Evolutionary conservation across 53 echinoderm and acorn worm genomes (phyloP), one percentile per base, ranked within the genome.

Genomic region (Stichopus horrens): DNA sequence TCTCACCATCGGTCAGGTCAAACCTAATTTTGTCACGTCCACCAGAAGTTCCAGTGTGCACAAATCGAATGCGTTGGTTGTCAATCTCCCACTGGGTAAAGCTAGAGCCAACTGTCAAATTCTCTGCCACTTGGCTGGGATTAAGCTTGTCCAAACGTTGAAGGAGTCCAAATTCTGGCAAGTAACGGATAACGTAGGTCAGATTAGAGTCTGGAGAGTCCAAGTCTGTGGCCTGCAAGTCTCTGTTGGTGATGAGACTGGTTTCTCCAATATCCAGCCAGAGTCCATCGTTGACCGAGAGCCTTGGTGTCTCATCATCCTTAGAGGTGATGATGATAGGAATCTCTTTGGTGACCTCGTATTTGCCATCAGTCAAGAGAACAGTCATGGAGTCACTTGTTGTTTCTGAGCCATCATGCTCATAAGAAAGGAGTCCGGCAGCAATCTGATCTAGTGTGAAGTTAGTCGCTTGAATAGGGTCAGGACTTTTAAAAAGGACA

Each of bases 21-120:
- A 99, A 99, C 79, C 96, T 99, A 89, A 99, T 99, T 58, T 96
- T 93, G 89, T 99, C 99, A 8, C 96, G 88, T 23, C 94, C 96
- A 76, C 96, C 99, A 58, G 81, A 89, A 9, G 80, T 89, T 52
- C 93, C 92, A 77, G 93, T 93, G 80, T 99, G 99, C 9, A 92
- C 88, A 76, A 93, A 99, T 57, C 91, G 90, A 90, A 99, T 99
- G 86, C 96, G 94, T 55, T 91, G 90, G 90, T 96, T 96, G 89
- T 99, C 99, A 83, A 99, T 88, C 81, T 99, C 94, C 96, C 96
- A 96, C 88, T 99, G 99, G 11, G 96, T 96, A 87, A 99, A 99
- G 78, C 91, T 94, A 92, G 90, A 92, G 60, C 94, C 99, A 6
- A 96, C 89, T 18, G 99, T 99, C 74, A 99, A 91, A 87, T 99